Base-by-base conservation (phyloP, 92 coral and sea anemone species). In the Zoanthus sociatus region DNA sequence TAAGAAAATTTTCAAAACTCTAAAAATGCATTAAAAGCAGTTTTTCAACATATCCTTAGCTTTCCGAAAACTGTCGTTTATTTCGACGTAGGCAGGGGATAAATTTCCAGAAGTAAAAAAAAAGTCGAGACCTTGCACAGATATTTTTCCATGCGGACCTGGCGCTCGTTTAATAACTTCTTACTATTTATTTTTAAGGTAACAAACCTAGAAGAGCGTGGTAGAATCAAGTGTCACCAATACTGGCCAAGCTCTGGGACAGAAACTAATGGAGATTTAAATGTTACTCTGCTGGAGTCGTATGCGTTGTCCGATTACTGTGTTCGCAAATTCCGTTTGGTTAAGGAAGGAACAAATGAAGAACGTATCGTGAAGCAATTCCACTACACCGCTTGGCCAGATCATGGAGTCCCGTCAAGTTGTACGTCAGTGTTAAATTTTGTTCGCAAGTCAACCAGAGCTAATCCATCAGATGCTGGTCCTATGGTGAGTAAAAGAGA, bases 371-470 rank as follows among this genome's bases (percentile, higher is more conserved):
- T 96, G 5, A 92, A 84, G 31, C 99, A 96, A 88, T 96, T 91
- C 78, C 99, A 96, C 87, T 96, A 96, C 91, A 96, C 99, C 11
- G 92, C 94, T 51, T 96, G 99, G 99, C 99, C 99, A 3, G 99
- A 96, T 73, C 99, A 96, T 71, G 99, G 99, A 17, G 99, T 96
- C 6, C 99, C 99, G 0, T 66, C 92, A 0, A 93, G 99, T 76
- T 88, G 93, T 16, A 94, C 96, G 4, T 96, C 99, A 2, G 87
- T 96, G 11, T 88, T 94, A 87, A 96, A 94, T 89, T 96, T 96
- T 87, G 99, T 96, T 17, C 92, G 98, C 69, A 96, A 95, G 83
- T 94, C 99, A 37, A 88, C 96, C 45, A 90, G 93, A 44, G 95
- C 98, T 18, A 94, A 96, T 44, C 94, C 98, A 12, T 83, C 94